Conservation (phyloP, 2,797 vertebrate genomes). For the Acanthiza pusilla region DNA sequence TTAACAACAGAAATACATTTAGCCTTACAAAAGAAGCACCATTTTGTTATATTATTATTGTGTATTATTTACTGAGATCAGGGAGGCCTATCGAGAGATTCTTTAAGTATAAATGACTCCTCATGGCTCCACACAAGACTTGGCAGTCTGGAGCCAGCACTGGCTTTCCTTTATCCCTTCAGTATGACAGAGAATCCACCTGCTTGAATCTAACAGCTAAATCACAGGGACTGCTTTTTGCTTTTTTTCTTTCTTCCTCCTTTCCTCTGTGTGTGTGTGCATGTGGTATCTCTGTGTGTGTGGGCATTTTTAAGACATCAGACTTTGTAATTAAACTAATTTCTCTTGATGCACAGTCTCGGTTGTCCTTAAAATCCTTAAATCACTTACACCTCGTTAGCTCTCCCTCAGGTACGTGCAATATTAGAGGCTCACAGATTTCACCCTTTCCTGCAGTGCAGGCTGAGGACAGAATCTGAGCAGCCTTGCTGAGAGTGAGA, state of each 20-base stretch:
- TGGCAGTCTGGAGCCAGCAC: not conserved
- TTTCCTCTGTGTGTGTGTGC: not conserved
- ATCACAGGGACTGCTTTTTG: not conserved
- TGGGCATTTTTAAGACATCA: not conserved
- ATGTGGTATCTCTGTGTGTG: rapidly evolving
- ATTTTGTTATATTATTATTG: not conserved
- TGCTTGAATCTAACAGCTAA: not conserved
- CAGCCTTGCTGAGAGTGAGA: not conserved
- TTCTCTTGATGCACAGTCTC: not conserved
- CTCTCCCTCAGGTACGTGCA: not conserved
- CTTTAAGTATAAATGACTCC: not conserved
- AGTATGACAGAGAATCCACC: not conserved
- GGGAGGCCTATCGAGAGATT: not conserved
- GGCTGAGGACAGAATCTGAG: not conserved
- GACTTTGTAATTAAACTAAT: not conserved
- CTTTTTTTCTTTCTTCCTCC: not conserved
- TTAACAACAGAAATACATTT: not conserved
- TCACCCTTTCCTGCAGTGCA: not conserved
- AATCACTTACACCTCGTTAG: not conserved
- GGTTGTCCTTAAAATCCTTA: not conserved
- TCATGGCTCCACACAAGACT: not conserved
- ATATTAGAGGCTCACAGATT: not conserved
- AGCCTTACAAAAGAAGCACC: not conserved
- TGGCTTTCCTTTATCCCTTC: not conserved
- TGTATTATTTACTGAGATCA: not conserved